Evolutionary conservation across 2,888 invertebrate species (phyloP).

Genomic region (Gymnocheta viridis): DNA sequence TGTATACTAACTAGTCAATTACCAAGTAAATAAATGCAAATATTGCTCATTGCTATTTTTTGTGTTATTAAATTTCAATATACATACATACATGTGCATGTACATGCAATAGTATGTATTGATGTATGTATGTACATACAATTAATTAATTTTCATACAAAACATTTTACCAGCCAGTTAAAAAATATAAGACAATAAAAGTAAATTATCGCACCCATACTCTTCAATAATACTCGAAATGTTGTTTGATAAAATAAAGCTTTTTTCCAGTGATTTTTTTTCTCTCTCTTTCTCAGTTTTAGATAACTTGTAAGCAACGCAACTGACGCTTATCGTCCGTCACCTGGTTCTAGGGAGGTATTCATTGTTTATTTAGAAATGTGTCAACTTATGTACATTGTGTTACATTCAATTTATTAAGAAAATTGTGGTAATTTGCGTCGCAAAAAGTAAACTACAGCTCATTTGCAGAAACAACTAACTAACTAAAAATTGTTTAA

Average conservation of each 20-base stretch:
- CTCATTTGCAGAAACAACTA: neutral
- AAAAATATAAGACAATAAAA: slow-evolving; percentile 8
- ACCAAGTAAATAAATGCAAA: slow-evolving; percentile 20
- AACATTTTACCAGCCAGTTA: slow-evolving; percentile 6
- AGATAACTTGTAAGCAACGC: neutral
- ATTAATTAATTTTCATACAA: slow-evolving; percentile 1
- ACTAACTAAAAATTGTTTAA: too few relatives aligned
- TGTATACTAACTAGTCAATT: neutral
- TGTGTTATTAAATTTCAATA: slow-evolving; percentile 18
- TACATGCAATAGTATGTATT: neutral
- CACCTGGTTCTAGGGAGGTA: neutral
- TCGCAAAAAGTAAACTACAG: slow-evolving; percentile 7
- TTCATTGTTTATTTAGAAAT: slow-evolving; percentile 12
- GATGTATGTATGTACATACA: neutral
- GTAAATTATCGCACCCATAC: slow-evolving; percentile 43
- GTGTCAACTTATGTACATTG: neutral
- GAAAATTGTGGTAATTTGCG: slow-evolving; percentile 6
- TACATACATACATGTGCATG: too few relatives aligned
- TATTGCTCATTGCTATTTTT: neutral
- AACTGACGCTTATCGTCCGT: neutral
- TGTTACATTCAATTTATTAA: neutral
- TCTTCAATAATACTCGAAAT: neutral
- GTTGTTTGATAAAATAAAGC: slow-evolving; percentile 45
- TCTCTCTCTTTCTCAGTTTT: neutral
- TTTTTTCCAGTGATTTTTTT: slow-evolving; percentile 3